Percentiles rank a stretch among this genome's conserved stretches.
These are phyloP conservation scores for Athene noctua DNA, from an alignment of 2,113 vertebrate genomes.

Conservation along the genomic window DNA sequence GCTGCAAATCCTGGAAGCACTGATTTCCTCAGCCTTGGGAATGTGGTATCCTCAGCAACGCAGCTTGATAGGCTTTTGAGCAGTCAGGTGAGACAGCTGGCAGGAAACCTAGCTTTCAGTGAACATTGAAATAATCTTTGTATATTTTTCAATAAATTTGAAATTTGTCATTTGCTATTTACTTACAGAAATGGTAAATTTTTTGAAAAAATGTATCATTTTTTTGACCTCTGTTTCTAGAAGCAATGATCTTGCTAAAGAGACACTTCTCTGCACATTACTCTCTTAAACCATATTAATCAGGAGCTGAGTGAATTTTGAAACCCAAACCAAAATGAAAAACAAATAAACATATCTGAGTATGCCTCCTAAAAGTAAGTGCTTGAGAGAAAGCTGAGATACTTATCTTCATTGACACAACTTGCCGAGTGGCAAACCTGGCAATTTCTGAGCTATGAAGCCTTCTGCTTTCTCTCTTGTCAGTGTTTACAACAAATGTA, in stretches of 20 bases:
- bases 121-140: not conserved
- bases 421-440: not conserved
- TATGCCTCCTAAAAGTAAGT: not conserved
- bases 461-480: not conserved
- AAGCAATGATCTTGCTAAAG: not conserved
- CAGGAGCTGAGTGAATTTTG: not conserved
- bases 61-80: not conserved
- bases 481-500: not conserved
- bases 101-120: not conserved
- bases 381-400: not conserved
- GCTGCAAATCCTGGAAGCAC: not conserved
- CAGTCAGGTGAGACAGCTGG: not conserved
- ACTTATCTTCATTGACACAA: not conserved
- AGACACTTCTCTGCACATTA: not conserved
- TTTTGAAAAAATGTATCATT: not conserved
- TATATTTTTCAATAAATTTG: not conserved
- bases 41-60: not conserved
- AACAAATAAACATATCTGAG: not conserved
- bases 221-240: not conserved
- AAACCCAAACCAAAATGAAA: not conserved
- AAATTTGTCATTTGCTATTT: not conserved
- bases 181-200: not conserved
- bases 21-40: not conserved
- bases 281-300: not conserved
- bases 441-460: not conserved